Evolutionary conservation across 2,113 vertebrate species (phyloP).

Genomic region (Galeopterus variegatus): DNA sequence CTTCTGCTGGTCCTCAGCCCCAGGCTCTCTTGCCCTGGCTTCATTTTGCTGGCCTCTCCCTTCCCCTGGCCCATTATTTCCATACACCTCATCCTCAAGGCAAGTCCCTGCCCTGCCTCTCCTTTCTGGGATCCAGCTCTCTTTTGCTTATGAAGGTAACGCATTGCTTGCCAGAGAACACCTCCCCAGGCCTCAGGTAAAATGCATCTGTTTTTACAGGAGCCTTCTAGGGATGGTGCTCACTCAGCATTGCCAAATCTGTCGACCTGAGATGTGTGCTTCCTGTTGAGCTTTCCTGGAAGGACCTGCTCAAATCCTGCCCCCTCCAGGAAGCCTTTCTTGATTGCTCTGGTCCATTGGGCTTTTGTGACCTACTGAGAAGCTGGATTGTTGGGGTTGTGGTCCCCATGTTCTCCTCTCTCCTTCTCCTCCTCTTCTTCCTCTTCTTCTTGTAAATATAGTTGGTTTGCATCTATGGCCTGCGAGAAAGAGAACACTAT

Average conservation of each 20-base stretch:
- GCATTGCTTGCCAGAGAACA: neutral
- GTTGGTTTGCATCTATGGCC: neutral
- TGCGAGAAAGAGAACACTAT: neutral
- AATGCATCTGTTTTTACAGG: neutral
- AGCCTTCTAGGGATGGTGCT: neutral
- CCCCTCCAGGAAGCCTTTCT: slow-evolving; percentile 6
- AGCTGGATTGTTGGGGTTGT: neutral
- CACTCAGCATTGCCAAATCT: neutral
- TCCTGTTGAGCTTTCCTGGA: neutral
- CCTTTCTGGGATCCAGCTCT: neutral
- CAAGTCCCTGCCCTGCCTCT: neutral
- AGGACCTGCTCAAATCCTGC: neutral
- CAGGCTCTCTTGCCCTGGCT: neutral
- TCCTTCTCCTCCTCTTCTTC: neutral
- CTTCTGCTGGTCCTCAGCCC: neutral
- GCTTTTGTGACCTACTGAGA: neutral
- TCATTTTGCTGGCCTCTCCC: neutral
- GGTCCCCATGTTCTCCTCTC: neutral
- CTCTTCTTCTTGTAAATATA: neutral
- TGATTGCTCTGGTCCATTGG: neutral
- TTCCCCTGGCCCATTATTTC: neutral
- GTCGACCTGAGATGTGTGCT: neutral
- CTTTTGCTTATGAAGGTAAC: neutral
- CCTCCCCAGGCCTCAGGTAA: neutral
- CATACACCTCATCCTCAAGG: neutral